phyloP scores from a whole-genome alignment of 2,113 vertebrate species.

The Anolis sagrei region DNA sequence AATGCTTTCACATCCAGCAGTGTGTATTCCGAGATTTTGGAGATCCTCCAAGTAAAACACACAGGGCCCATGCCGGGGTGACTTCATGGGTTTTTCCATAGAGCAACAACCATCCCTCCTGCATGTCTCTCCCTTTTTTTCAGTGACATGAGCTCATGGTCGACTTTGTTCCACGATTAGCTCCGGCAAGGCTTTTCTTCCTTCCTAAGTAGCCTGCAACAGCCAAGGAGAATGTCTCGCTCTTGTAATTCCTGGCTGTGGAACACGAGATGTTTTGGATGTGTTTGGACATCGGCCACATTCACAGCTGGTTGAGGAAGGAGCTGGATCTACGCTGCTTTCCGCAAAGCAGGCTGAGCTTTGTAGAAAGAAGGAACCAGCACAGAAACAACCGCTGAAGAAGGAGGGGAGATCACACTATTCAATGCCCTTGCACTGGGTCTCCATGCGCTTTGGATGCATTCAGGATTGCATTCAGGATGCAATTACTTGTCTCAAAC shows the following conservation, averaged over 20 bases:
- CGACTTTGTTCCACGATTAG: background rate
- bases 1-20: background rate
- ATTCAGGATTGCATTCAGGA: too few species aligned
- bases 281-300: background rate
- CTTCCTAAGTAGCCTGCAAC: background rate
- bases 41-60: background rate
- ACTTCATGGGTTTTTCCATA: background rate
- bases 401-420: background rate
- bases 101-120: too few species aligned
- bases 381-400: background rate
- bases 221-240: background rate
- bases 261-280: background rate
- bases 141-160: background rate
- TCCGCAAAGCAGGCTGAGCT: too few species aligned
- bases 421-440: too few species aligned
- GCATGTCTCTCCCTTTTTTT: background rate
- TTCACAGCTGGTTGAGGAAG: background rate
- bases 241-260: background rate
- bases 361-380: background rate
- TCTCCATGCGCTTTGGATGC: too few species aligned
- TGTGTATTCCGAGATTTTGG: slow-evolving; percentile 1
- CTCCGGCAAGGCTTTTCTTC: background rate
- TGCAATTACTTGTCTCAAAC: too few species aligned
- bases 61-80: background rate
- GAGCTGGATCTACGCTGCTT: background rate